Percentiles rank a stretch among this genome's conserved stretches.
Conservation (phyloP, 2,113 vertebrate genomes). For the Corvus cornix region DNA sequence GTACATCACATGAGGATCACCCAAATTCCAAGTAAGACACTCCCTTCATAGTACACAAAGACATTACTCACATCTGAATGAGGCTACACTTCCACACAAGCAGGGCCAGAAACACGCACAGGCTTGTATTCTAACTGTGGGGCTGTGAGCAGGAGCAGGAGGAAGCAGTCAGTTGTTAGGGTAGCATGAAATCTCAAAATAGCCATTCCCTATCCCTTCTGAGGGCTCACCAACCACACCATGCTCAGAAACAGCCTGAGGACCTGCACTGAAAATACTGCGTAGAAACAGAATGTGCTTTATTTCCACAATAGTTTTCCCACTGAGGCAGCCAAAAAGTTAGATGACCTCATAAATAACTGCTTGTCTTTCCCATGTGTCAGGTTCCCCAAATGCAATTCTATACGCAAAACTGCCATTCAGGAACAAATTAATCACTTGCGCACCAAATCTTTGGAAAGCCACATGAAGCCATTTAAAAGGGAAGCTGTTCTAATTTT, state of each 20-base stretch:
- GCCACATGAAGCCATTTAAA: not conserved
- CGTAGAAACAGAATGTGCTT: not conserved
- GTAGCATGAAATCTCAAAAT: not conserved
- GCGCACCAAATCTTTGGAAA: not conserved
- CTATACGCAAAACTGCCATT: not conserved
- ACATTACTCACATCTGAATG: not conserved
- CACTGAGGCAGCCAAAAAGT: not conserved
- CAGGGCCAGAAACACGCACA: not conserved
- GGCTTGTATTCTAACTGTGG: not conserved
- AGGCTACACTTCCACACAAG: not conserved
- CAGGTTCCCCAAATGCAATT: not conserved
- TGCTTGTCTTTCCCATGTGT: not conserved
- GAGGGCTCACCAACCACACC: not conserved
- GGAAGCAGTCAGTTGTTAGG: not conserved
- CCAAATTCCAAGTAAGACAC: not conserved
- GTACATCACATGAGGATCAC: not conserved
- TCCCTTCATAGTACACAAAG: not conserved
- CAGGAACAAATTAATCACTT: not conserved
- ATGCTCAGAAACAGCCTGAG: not conserved
- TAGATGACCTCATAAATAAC: not conserved
- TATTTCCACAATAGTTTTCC: not conserved
- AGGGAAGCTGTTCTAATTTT: constrained; percentile 2
- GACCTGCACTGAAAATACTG: not conserved
- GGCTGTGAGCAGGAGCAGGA: not conserved
- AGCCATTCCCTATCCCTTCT: not conserved